A percentile compares a stretch with the other conserved stretches of the same genome.
Evolutionary conservation across 2,797 vertebrate genomes (phyloP).

Genomic region (Halcyon leucocephala): DNA sequence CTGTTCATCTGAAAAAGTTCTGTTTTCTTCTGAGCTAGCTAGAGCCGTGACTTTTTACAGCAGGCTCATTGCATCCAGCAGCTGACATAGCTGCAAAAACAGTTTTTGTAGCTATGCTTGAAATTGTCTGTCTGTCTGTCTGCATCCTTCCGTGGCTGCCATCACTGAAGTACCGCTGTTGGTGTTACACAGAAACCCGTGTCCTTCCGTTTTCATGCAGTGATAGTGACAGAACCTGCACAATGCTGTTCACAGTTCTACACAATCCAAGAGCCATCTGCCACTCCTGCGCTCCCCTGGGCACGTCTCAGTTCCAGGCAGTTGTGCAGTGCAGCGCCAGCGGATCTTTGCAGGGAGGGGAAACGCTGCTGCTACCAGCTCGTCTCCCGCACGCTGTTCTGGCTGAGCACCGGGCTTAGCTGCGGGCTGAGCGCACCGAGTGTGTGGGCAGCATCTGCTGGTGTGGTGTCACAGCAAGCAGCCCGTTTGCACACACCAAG

Average conservation of each 20-base stretch:
- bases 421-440: neutral
- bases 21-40: neutral
- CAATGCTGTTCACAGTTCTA: neutral
- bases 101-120: neutral
- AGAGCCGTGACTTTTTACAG: neutral
- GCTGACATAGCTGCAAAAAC: neutral
- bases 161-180: neutral
- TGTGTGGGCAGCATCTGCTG: neutral
- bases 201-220: neutral
- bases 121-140: neutral
- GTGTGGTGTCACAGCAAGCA: neutral
- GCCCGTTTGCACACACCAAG: neutral
- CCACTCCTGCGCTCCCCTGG: neutral
- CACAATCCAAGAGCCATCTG: neutral
- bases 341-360: neutral
- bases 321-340: neutral
- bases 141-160: neutral
- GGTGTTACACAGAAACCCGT: neutral
- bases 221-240: neutral
- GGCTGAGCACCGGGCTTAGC: neutral
- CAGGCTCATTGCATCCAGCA: neutral
- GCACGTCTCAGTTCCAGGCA: neutral
- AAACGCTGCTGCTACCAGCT: neutral
- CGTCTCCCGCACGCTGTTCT: neutral
- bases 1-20: neutral